Evolutionary conservation across 2,113 vertebrate genomes (phyloP), one percentile per base, ranked within the genome.

Genomic region (Poecile atricapillus): DNA sequence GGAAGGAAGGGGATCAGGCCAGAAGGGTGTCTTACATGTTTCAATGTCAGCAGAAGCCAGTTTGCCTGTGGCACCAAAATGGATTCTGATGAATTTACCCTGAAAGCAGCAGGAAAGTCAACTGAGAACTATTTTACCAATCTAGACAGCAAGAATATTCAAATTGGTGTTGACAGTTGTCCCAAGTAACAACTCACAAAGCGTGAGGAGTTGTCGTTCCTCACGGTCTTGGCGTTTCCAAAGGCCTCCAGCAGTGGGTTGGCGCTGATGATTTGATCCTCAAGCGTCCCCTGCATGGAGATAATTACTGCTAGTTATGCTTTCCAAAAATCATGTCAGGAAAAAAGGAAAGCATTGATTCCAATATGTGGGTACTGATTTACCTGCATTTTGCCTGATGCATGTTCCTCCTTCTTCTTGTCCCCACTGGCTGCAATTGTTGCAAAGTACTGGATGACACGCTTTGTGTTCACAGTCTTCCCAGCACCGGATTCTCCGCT

Each of bases 381-480:
- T 41, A 70, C 99, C 98, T 99, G 93, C 90, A 99, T 98, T 96
- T 99, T 99, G 44, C 98, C 98, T 30, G 96, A 8, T 9, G 47
- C 10, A 47, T 97, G 24, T 39, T 97, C 96, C 8, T 97, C 97
- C 8, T 98, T 96, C 50, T 95, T 98, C 67, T 98, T 98, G 0
- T 98, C 98, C 4, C 97, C 99, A 0, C 99, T 99, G 97, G 49
- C 98, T 96, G 99, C 99, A 97, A 99, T 99, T 98, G 99, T 99
- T 81, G 99, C 99, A 98, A 99, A 99, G 96, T 99, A 99, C 98
- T 99, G 99, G 97, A 99, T 99, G 98, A 99, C 99, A 97, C 99
- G 98, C 74, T 99, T 99, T 1, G 99, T 99, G 98, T 99, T 99
- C 82, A 99, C 99, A 95, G 99, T 99, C 98, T 99, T 99, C 93